phyloP scores from a whole-genome alignment of 2,113 vertebrate species.

The Talpa occidentalis region DNA sequence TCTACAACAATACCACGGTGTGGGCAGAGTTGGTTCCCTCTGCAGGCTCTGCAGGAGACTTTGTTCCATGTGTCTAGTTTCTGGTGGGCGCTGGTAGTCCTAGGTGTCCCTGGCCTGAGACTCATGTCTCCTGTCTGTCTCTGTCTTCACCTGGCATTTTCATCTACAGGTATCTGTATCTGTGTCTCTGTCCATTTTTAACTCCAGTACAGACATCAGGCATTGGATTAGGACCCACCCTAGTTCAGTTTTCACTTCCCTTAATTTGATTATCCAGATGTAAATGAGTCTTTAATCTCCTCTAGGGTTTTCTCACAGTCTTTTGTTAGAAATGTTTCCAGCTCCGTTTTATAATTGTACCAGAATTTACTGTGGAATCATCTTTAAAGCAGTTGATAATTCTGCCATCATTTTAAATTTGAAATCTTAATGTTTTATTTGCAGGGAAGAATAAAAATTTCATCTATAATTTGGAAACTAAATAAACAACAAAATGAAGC shows the following conservation, averaged over 20 bases:
- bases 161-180: neutral
- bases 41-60: too few relatives aligned
- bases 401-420: neutral
- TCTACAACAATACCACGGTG: too few relatives aligned
- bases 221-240: neutral
- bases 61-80: too few relatives aligned
- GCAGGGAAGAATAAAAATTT: slow-evolving; percentile 58
- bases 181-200: neutral
- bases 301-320: neutral
- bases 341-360: slow-evolving; percentile 34
- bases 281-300: neutral
- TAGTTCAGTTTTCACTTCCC: neutral
- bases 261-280: neutral
- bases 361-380: neutral
- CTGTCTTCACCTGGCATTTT: neutral
- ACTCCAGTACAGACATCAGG: neutral
- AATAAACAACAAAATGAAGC: slow-evolving; percentile 72
- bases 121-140: neutral
- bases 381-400: neutral
- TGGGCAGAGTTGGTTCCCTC: too few relatives aligned
- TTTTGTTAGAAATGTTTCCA: neutral
- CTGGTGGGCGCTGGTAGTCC: too few relatives aligned
- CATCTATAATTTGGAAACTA: slow-evolving; percentile 53
- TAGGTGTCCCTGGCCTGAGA: too few relatives aligned
- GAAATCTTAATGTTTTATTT: slow-evolving; percentile 60